A percentile compares a stretch with the other conserved stretches of the same genome.
phyloP scores from a whole-genome alignment of 2,113 vertebrate genomes.

The Hucho hucho region DNA sequence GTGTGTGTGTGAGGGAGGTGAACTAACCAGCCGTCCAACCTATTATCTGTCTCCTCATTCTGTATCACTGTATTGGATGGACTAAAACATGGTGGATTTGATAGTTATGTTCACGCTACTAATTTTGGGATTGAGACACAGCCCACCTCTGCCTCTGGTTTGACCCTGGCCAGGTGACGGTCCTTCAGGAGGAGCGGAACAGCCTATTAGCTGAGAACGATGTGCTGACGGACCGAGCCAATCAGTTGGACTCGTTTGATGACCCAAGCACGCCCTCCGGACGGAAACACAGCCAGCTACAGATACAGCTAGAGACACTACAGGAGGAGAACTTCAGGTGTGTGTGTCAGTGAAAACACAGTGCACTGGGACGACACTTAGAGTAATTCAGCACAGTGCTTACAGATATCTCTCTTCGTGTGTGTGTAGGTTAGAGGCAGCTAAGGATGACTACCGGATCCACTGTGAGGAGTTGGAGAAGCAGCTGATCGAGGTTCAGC shows the following conservation, averaged over 20 bases:
- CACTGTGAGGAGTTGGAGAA: constrained; percentile 97
- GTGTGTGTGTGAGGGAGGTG: constrained; percentile 1
- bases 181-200: constrained; percentile 92
- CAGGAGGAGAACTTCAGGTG: constrained; percentile 98
- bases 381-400: not conserved
- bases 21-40: constrained; percentile 29
- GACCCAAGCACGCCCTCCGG: constrained; percentile 86
- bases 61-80: not conserved
- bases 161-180: constrained; percentile 79
- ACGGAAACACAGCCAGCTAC: constrained; percentile 87
- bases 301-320: constrained; percentile 87
- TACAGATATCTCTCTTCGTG: no score
- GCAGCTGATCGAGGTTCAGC: constrained; percentile 91
- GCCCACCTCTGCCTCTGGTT: not conserved
- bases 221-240: constrained; percentile 88
- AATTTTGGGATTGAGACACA: not conserved
- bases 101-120: not conserved
- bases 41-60: not conserved
- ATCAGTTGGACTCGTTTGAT: constrained; percentile 90
- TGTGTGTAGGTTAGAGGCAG: constrained; percentile 86
- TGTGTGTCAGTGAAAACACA: not conserved
- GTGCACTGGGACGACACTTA: not conserved
- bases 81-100: not conserved
- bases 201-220: constrained; percentile 93
- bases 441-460: constrained; percentile 96